Evolutionary conservation across 2,888 invertebrate genomes (phyloP).

Genomic region (Pterostichus niger): DNA sequence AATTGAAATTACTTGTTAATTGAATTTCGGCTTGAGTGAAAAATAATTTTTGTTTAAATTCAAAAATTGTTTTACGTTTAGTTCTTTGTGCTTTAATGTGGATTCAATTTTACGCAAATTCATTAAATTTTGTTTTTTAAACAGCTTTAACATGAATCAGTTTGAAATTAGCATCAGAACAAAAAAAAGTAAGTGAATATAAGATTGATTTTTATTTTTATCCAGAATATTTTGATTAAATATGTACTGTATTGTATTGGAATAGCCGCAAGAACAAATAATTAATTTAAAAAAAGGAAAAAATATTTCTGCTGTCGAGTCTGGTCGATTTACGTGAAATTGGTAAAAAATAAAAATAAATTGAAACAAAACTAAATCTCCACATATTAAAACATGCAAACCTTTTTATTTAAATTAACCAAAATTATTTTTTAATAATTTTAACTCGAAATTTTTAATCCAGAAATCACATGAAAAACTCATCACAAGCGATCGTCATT

Average conservation of each 20-base stretch:
- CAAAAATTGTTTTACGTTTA: conserved; percentile 12
- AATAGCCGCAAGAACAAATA: conserved; percentile 16
- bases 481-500: conserved; percentile 58
- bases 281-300: conserved; percentile 32
- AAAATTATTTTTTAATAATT: conserved; percentile 64
- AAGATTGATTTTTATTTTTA: not conserved
- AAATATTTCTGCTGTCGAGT: not conserved
- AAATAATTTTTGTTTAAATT: conserved; percentile 42
- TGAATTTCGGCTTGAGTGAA: conserved; percentile 47
- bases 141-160: conserved; percentile 15
- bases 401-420: conserved; percentile 63
- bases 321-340: conserved; percentile 14
- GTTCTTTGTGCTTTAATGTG: conserved; percentile 37
- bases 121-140: conserved; percentile 39
- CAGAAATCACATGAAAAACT: conserved; percentile 63
- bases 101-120: conserved; percentile 16
- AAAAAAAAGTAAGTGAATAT: not conserved
- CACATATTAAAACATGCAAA: conserved; percentile 60
- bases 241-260: not conserved
- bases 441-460: conserved; percentile 62
- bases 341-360: conserved; percentile 48
- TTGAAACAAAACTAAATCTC: conserved; percentile 60
- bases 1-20: conserved; percentile 56
- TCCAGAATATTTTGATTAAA: not conserved
- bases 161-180: not conserved